Evolutionary conservation across 2,888 invertebrate genomes (phyloP).

Genomic region (Hyposoter didymator): DNA sequence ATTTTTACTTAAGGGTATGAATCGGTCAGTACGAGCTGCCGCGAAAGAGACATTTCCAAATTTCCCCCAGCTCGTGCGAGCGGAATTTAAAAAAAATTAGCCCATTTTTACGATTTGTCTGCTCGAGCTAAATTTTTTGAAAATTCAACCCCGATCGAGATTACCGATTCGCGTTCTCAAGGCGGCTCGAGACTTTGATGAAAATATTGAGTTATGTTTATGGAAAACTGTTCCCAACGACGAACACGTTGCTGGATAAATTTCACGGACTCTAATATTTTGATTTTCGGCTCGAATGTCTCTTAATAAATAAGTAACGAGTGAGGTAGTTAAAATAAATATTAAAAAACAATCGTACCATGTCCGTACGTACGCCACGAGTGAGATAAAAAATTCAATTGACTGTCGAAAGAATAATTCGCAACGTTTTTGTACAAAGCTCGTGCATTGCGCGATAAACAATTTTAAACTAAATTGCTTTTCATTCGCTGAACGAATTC

Average conservation of each 20-base stretch:
- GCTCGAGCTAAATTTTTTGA: too few species aligned
- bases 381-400: neutral
- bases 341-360: neutral
- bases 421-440: neutral
- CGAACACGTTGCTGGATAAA: neutral
- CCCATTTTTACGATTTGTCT: too few species aligned
- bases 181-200: neutral
- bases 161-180: too few species aligned
- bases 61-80: too few species aligned
- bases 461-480: neutral
- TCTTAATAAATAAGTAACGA: conserved; percentile 41
- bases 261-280: neutral
- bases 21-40: too few species aligned
- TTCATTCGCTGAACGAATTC: conserved; percentile 12
- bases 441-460: neutral
- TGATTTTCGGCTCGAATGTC: conserved; percentile 8
- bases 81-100: too few species aligned
- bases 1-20: neutral
- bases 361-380: neutral
- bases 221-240: too few species aligned
- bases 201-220: neutral
- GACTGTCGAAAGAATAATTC: neutral
- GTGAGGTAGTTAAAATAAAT: neutral
- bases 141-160: too few species aligned
- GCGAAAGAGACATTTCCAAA: too few species aligned